A percentile compares a stretch with the other conserved stretches of the same genome.
Conservation (phyloP, 2,797 vertebrate species). For the Acomys russatus region DNA sequence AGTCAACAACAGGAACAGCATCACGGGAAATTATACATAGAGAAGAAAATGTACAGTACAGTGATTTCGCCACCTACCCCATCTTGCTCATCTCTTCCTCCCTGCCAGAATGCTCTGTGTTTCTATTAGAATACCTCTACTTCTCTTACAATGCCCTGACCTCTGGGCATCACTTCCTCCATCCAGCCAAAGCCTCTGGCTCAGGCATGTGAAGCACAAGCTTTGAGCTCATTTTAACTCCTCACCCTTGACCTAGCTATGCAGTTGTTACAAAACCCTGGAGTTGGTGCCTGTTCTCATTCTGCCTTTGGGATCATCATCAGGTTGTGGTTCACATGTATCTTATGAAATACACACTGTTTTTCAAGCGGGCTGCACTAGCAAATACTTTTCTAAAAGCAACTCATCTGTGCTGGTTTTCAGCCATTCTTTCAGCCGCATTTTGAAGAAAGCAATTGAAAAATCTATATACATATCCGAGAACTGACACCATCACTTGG, state of each 20-base stretch:
- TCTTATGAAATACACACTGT: neutral
- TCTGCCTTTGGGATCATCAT: neutral
- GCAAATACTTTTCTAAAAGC: neutral
- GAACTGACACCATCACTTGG: neutral
- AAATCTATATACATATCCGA: neutral
- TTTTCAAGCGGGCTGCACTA: neutral
- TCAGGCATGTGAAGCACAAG: conserved; percentile 4
- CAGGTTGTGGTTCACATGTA: neutral
- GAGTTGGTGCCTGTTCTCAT: neutral
- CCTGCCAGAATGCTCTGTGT: neutral
- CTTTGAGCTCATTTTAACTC: neutral
- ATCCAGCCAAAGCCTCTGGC: neutral
- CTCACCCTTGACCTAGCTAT: neutral
- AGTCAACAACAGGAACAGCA: neutral
- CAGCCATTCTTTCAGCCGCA: neutral
- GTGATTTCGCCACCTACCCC: neutral
- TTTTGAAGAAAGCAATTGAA: neutral
- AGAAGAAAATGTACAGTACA: conserved; percentile 8
- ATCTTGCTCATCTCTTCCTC: neutral
- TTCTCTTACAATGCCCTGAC: neutral
- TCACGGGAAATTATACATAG: neutral
- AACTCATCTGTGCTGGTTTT: neutral
- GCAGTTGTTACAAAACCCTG: neutral
- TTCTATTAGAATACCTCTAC: neutral
- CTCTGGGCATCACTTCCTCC: neutral